A percentile compares a stretch with the other conserved stretches of the same genome.
Evolutionary conservation across 1,140 invertebrate species (phyloP).

Genomic region (Tribolium castaneum): DNA sequence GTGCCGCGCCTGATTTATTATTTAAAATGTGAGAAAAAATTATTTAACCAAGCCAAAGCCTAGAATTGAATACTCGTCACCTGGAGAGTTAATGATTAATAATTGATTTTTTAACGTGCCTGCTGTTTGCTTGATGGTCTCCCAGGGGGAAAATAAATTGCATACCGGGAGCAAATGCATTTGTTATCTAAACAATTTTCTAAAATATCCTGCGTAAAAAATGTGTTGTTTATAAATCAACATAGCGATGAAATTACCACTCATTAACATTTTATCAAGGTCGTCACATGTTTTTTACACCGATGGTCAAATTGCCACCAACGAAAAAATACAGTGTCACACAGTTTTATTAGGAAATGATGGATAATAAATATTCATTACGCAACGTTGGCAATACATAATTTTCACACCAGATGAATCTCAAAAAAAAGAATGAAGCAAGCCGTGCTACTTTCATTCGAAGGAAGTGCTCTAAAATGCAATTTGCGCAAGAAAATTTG

Average conservation of each 20-base stretch:
- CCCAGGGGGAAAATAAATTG: neutral
- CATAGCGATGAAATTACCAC: no score
- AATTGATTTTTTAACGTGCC: neutral
- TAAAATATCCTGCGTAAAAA: neutral
- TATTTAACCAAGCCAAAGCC: no score
- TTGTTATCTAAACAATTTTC: neutral
- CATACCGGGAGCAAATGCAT: neutral
- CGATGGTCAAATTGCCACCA: neutral
- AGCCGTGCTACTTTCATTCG: neutral
- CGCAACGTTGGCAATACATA: neutral
- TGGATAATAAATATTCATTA: neutral
- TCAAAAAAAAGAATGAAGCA: constrained; percentile 18
- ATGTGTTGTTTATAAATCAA: neutral
- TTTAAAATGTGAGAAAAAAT: neutral
- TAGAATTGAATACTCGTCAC: neutral
- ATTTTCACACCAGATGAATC: constrained; percentile 10
- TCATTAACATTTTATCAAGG: neutral
- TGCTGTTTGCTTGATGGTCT: neutral
- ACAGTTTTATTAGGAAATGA: no score
- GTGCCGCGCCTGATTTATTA: neutral
- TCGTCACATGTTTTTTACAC: neutral
- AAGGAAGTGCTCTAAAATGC: neutral
- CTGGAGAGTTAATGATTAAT: neutral
- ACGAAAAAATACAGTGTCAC: no score
- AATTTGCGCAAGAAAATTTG: neutral